Conservation (phyloP, 2,888 invertebrate species). For the Hirtodrosophila duncani region DNA sequence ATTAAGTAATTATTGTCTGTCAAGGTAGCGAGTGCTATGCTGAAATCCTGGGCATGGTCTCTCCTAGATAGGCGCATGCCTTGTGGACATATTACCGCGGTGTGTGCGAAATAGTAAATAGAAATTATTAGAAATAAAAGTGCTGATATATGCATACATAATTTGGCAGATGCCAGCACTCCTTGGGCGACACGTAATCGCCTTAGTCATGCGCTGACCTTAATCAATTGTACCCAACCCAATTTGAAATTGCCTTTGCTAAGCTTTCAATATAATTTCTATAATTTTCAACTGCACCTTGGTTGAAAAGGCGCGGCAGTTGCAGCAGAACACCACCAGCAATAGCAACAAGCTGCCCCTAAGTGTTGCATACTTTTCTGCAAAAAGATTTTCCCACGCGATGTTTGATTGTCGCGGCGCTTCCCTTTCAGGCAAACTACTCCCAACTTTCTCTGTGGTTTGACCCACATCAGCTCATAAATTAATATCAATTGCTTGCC, state of each 20-base stretch:
- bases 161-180: constrained; percentile 28
- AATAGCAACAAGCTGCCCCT: constrained; percentile 49
- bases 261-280: constrained; percentile 58
- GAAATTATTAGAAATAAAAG: no score
- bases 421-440: constrained; percentile 7
- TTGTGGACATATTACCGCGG: no score
- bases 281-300: constrained; percentile 67
- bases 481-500: constrained; percentile 65
- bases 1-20: no score
- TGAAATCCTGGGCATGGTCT: no score
- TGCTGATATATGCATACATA: constrained; percentile 17
- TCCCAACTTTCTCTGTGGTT: constrained; percentile 2
- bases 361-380: constrained; percentile 45
- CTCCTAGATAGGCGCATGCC: no score
- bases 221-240: constrained; percentile 55
- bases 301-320: constrained; percentile 23
- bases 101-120: no score
- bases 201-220: constrained; percentile 33
- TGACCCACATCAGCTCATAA: constrained; percentile 43
- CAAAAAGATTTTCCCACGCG: constrained; percentile 62
- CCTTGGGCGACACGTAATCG: no score
- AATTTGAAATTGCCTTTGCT: constrained; percentile 16
- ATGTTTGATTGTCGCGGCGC: constrained; percentile 27
- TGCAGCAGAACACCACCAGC: no score
- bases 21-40: no score